These are phyloP conservation scores for Caenorhabditis wallacei DNA, from an alignment of 2,888 invertebrate species.

Conservation along the genomic window DNA sequence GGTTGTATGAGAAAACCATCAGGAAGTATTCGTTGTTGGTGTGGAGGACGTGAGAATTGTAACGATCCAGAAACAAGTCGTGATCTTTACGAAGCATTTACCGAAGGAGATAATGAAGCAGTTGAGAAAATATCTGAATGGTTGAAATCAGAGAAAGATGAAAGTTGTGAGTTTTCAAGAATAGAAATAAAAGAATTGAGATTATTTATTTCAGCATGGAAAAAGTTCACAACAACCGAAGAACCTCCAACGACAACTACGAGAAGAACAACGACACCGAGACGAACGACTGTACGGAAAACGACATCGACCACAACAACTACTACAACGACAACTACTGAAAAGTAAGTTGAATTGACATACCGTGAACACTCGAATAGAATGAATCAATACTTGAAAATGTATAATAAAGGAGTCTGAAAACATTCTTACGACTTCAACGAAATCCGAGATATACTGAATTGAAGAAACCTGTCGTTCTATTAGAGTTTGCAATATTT, in stretches of 20 bases:
- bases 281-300: constrained; percentile 13
- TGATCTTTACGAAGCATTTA: constrained; percentile 66
- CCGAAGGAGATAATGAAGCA: constrained; percentile 51
- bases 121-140: constrained; percentile 57
- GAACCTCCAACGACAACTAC: constrained; percentile 44
- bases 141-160: constrained; percentile 57
- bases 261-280: constrained; percentile 49
- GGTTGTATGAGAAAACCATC: constrained; percentile 71
- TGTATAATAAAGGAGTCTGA: too few species aligned
- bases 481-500: not conserved
- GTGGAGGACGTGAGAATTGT: constrained; percentile 70
- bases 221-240: constrained; percentile 50
- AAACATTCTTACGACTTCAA: too few species aligned
- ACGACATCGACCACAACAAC: constrained; percentile 31
- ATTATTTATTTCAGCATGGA: constrained; percentile 39
- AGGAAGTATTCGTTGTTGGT: constrained; percentile 73
- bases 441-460: not conserved
- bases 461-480: not conserved
- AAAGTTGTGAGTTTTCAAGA: constrained; percentile 53
- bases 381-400: too few species aligned
- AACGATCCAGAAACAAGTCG: constrained; percentile 72
- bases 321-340: constrained; percentile 41
- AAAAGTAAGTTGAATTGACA: constrained; percentile 37
- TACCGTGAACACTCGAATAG: too few species aligned
- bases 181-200: not conserved